These are phyloP conservation scores for Thermophis baileyi DNA, from an alignment of 2,113 vertebrate genomes.

Conservation along the genomic window DNA sequence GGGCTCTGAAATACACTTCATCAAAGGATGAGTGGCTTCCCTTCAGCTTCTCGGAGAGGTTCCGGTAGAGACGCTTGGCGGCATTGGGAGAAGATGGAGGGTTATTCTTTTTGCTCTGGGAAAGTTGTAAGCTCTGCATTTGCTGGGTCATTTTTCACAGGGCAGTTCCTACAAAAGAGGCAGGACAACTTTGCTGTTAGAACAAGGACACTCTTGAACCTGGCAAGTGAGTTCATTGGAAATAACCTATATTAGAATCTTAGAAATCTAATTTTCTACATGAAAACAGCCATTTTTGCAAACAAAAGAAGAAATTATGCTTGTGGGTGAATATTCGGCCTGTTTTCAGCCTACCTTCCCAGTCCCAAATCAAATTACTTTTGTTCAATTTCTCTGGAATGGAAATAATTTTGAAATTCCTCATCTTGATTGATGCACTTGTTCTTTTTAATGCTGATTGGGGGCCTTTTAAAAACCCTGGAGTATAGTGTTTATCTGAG, in stretches of 20 bases:
- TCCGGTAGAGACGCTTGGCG: constrained; percentile 92
- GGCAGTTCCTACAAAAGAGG: constrained; percentile 65
- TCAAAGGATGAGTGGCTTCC: constrained; percentile 92
- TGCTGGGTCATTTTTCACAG: constrained; percentile 85
- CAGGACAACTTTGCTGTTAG: neutral
- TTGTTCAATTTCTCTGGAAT: neutral
- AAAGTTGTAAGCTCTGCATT: constrained; percentile 90
- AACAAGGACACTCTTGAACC: neutral
- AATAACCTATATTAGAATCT: neutral
- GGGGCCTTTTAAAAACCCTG: neutral
- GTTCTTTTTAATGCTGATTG: neutral
- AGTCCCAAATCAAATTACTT: neutral
- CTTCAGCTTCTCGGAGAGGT: constrained; percentile 94
- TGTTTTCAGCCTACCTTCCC: neutral
- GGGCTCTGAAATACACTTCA: constrained; percentile 85
- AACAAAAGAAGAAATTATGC: neutral
- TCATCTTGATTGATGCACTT: neutral
- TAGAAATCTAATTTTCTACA: neutral
- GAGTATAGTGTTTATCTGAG: neutral
- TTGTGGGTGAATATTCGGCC: neutral
- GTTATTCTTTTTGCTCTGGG: constrained; percentile 80
- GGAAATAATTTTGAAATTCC: neutral
- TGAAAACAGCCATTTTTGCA: neutral
- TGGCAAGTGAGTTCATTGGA: neutral
- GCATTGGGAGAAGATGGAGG: constrained; percentile 88